Evolutionary conservation across 2,113 vertebrate genomes (phyloP).

Genomic region (Austrofundulus limnaeus): DNA sequence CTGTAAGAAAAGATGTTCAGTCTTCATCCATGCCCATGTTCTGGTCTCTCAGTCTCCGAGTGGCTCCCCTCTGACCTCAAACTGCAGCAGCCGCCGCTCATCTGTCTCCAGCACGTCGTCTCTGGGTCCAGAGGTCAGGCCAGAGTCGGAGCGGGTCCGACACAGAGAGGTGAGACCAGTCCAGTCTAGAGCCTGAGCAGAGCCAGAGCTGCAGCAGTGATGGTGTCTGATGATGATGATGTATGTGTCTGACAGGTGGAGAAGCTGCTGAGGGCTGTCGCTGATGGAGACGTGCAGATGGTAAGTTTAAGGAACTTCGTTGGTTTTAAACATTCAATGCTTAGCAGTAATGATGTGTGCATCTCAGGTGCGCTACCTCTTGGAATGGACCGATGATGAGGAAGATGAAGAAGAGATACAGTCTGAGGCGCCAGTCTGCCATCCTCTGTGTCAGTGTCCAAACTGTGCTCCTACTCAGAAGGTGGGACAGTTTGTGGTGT

Average conservation of each 20-base stretch:
- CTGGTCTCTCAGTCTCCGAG: conserved; percentile 72
- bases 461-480: conserved; percentile 89
- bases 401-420: conserved; percentile 62
- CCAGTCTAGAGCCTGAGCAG: not conserved
- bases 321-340: too few species aligned
- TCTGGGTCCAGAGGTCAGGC: conserved; percentile 68
- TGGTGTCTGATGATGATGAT: not conserved
- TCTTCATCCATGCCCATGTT: not conserved
- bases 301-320: conserved; percentile 73
- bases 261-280: conserved; percentile 92
- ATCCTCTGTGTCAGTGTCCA: conserved; percentile 92
- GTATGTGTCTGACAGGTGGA: conserved; percentile 84
- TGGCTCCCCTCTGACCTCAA: conserved; percentile 79
- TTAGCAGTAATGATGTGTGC: not conserved
- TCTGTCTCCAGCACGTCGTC: conserved; percentile 88
- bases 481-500: conserved; percentile 65
- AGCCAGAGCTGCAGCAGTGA: not conserved
- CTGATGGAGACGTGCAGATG: conserved; percentile 95
- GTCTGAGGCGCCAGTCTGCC: conserved; percentile 82
- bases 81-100: conserved; percentile 86
- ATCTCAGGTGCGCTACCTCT: conserved; percentile 90
- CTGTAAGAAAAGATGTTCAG: not conserved
- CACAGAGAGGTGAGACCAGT: conserved; percentile 80
- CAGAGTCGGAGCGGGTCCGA: conserved; percentile 77
- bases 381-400: conserved; percentile 93